Evolutionary conservation across 92 coral and sea anemone species (phyloP), one percentile per base, ranked within the genome.

Genomic region (Zoanthus solanderi): DNA sequence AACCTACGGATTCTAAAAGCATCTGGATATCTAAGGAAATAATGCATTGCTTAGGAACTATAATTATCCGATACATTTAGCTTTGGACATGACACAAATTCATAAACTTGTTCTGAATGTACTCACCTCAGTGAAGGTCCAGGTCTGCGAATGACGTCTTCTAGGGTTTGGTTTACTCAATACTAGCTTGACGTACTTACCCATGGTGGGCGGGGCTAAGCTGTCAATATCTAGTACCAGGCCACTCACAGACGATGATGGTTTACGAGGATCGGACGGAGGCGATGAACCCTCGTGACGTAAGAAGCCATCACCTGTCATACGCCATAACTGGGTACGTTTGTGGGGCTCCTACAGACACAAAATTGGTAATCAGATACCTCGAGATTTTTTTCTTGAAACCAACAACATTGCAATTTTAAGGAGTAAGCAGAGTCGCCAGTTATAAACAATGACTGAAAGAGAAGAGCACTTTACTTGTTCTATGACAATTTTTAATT

Each of bases 201-300:
- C 95, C 58, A 96, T 89, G 16, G 95, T 90, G 73, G 99, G 98
- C 32, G 98, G 98, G 79, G 95, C 97, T 37, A 92, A 83, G 88
- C 98, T 94, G 93, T 93, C 96, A 79, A 97, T 94, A 87, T 97
- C 99, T 83, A 97, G 87, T 74, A 97, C 99, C 48, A 95, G 93
- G 30, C 99, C 99, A 66, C 96, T 87, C 75, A 88, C 90, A 76
- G 85, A 89, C n/a, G 99, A 91, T 34, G 96, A 90, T 23, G 97
- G 97, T 87, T 94, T 97, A n/a, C 93, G 96, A 58, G 99, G 92
- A 75, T 94, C 98, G 4, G 92, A 85, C 29, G 95, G 92, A 4
- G 99, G 97, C 0, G 98, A 92, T 48, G 99, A 97, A 34, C 99
- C 99, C 58, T 97, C 98, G 61, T 97, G 98, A 90, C 95, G 93